Evolutionary conservation across 2,888 invertebrate genomes (phyloP).

Genomic region (Cyrtodaria siliqua): DNA sequence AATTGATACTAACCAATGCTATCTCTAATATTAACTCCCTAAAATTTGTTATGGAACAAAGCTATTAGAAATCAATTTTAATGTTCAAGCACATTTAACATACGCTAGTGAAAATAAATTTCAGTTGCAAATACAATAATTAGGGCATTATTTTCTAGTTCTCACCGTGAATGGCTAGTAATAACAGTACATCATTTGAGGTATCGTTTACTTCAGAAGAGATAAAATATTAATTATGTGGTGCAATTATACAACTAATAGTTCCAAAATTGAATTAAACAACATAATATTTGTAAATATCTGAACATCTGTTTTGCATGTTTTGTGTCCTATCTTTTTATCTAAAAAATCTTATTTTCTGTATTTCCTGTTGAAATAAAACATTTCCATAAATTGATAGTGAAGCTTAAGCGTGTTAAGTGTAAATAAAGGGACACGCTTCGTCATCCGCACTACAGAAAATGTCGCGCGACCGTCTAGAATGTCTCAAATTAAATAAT

Average conservation of each 20-base stretch:
- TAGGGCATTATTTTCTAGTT: too few relatives aligned
- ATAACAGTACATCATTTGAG: too few relatives aligned
- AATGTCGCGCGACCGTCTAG: constrained; percentile 24
- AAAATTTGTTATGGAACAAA: too few relatives aligned
- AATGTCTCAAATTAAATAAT: constrained; percentile 40
- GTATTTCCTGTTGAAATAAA: constrained; percentile 7
- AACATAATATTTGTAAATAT: background rate
- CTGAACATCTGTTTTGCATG: constrained; percentile 3
- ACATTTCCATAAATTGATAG: background rate
- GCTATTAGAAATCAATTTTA: too few relatives aligned
- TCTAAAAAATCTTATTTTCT: constrained; percentile 8
- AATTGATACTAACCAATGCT: too few relatives aligned
- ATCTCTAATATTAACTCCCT: too few relatives aligned
- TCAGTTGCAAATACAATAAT: too few relatives aligned
- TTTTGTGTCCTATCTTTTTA: constrained; percentile 1
- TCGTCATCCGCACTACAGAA: constrained; percentile 8
- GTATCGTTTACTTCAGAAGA: too few relatives aligned
- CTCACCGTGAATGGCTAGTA: too few relatives aligned
- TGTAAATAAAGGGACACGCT: constrained; percentile 9
- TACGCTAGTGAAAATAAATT: too few relatives aligned
- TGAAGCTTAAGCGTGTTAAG: constrained; percentile 2
- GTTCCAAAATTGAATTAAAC: constrained; percentile 9
- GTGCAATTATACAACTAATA: constrained; percentile 3
- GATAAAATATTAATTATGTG: constrained; percentile 6
- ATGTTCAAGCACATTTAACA: too few relatives aligned